Conservation (phyloP, 2,888 invertebrate species). For the Lepetodrilus schrolli region DNA sequence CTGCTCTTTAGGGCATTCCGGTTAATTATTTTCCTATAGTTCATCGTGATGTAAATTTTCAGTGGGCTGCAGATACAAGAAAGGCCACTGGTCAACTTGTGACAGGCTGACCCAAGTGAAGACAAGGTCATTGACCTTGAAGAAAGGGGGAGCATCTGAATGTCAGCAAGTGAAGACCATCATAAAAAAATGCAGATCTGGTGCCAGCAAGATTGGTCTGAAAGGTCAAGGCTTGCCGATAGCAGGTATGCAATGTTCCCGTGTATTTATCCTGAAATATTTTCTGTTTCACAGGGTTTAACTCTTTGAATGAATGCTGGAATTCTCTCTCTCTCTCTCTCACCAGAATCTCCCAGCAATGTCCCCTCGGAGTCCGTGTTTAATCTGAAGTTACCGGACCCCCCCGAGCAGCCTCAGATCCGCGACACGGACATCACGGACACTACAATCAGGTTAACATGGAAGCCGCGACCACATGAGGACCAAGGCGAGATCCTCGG, state of each 20-base stretch:
- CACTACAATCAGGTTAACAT: not conserved
- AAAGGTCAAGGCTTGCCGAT: not conserved
- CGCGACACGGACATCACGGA: not conserved
- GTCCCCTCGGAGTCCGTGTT: not conserved
- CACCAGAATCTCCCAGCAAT: not conserved
- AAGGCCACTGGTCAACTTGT: constrained; percentile 64
- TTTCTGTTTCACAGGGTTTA: too few species aligned
- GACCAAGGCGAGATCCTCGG: not conserved
- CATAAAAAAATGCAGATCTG: not conserved
- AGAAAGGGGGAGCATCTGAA: constrained; percentile 45
- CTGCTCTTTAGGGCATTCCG: too few species aligned
- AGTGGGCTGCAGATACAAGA: constrained; percentile 58
- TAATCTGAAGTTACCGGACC: not conserved
- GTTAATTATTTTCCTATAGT: too few species aligned
- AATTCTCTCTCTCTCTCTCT: not conserved
- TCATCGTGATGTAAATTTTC: too few species aligned
- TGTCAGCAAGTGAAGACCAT: constrained; percentile 44
- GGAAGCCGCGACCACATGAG: not conserved
- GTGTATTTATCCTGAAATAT: too few species aligned
- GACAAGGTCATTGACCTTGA: constrained; percentile 49
- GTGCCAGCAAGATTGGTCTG: not conserved
- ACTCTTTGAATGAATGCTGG: too few species aligned
- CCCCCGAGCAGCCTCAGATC: not conserved
- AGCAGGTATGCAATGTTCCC: not conserved
- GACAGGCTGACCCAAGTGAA: constrained; percentile 53